phyloP scores from a whole-genome alignment of 2,797 vertebrate species.

The Alcedo quadribrachys region DNA sequence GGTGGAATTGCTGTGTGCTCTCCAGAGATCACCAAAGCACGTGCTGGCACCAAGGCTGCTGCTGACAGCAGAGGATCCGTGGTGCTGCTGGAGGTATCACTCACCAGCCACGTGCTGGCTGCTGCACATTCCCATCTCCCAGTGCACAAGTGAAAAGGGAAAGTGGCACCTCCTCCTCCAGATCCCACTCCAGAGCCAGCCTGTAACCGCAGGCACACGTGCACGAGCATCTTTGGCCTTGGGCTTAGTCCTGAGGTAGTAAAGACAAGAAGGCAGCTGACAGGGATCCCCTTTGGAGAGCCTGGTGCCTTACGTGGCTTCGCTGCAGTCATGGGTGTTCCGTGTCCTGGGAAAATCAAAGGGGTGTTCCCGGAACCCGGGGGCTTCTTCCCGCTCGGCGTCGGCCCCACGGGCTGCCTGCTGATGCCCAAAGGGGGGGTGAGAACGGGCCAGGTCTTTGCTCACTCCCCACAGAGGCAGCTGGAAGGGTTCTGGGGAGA shows the following conservation, averaged over 20 bases:
- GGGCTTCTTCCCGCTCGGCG: conserved; percentile 51
- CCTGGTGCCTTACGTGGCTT: conserved; percentile 81
- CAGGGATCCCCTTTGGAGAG: conserved; percentile 31
- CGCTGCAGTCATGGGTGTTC: conserved; percentile 76
- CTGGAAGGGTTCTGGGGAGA: conserved; percentile 80
- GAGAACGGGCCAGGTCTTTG: conserved; percentile 72
- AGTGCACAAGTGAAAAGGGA: neutral
- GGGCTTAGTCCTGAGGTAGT: conserved; percentile 93
- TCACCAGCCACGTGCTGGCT: neutral
- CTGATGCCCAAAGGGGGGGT: conserved; percentile 70
- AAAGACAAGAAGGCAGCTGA: conserved; percentile 70
- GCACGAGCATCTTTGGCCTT: conserved; percentile 85
- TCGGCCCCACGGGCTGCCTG: conserved; percentile 73
- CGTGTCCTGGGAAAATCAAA: conserved; percentile 87
- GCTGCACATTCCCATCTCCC: neutral
- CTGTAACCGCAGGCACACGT: conserved; percentile 78
- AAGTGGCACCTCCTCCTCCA: neutral
- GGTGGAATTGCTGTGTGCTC: neutral
- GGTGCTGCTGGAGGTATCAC: neutral
- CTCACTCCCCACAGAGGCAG: conserved; percentile 83
- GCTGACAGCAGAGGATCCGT: neutral
- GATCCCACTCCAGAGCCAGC: neutral
- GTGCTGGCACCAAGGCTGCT: conserved; percentile 7
- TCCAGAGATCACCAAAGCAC: conserved; percentile 4
- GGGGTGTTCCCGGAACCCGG: conserved; percentile 70